Evolutionary conservation across 2,797 vertebrate species (phyloP).

Genomic region (Epinephelus awoara): DNA sequence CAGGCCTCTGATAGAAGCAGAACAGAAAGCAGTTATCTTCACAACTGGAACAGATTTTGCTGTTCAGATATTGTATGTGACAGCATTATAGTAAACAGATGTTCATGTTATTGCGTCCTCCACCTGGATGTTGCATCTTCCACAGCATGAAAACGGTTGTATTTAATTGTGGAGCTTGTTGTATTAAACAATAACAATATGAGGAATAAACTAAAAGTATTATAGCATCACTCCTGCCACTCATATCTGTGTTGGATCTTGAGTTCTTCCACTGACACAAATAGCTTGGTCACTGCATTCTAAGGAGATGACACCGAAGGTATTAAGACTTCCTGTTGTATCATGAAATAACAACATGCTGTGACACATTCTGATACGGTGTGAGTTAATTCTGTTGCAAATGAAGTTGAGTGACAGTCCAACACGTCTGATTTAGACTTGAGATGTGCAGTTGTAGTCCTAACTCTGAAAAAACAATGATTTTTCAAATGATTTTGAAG

Average conservation of each 20-base stretch:
- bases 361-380: constrained; percentile 31
- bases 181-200: background rate
- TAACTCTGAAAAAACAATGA: too few relatives aligned
- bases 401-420: background rate
- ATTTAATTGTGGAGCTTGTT: background rate
- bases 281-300: background rate
- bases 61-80: background rate
- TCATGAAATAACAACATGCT: background rate
- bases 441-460: too few relatives aligned
- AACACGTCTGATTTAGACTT: background rate
- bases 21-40: background rate
- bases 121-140: background rate
- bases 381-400: background rate
- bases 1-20: background rate
- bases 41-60: background rate
- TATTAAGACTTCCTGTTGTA: constrained; percentile 45
- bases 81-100: background rate
- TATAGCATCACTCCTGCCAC: too few relatives aligned
- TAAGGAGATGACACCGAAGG: constrained; percentile 32
- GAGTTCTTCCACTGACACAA: constrained; percentile 1
- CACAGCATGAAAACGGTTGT: background rate
- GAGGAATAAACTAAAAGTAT: too few relatives aligned
- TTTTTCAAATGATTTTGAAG: too few relatives aligned
- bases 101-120: background rate
- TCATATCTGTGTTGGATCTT: background rate